Evolutionary conservation across 2,888 invertebrate genomes (phyloP), one percentile per base, ranked within the genome.

Genomic region (Petrolisthes cinctipes): DNA sequence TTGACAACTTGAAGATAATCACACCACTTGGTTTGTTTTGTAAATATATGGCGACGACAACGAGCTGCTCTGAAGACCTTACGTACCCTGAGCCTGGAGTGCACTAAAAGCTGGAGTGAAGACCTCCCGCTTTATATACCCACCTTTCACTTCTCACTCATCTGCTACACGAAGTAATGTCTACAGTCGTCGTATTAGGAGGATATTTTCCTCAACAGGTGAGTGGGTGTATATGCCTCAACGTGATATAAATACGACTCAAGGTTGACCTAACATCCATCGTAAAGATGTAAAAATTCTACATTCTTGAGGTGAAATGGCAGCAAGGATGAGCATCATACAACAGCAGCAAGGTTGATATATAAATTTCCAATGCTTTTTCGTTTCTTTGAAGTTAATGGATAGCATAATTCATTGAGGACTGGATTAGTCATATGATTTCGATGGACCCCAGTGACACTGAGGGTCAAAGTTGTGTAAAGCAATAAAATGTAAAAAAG

Each of bases 71-170:
- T 17, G n/a, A 61, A 61, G 57, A 20, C 79, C 79, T 84, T 68
- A 78, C 84, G 66, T 84, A 84, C 79, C 84, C 84, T 84, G 66
- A 84, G 84, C 78, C 78, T 84, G 73, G 84, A 84, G 84, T 84
- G 75, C 84, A 84, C 84, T 84, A 84, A 84, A 66, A 37, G 84
- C 79, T 84, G 84, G 68, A 84, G 84, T 84, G 54, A 79, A 79
- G 78, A 78, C 78, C 78, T 66, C n/a, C 68, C 57, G 17, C 84
- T 84, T 84, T 84, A 84, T 84, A 84, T 84, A 84, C 84, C 84
- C 84, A 84, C 84, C 84, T 84, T 84, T 54, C 78, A 54, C 79
- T 75, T 84, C 79, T 84, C 79, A 84, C 84, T 61, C 84, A 84
- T 84, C 79, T 68, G 79, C 84, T 83, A 83, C 54, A 83, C 82